Base-by-base conservation (phyloP, 2,888 invertebrate genomes). In the Mactromeris polynyma region DNA sequence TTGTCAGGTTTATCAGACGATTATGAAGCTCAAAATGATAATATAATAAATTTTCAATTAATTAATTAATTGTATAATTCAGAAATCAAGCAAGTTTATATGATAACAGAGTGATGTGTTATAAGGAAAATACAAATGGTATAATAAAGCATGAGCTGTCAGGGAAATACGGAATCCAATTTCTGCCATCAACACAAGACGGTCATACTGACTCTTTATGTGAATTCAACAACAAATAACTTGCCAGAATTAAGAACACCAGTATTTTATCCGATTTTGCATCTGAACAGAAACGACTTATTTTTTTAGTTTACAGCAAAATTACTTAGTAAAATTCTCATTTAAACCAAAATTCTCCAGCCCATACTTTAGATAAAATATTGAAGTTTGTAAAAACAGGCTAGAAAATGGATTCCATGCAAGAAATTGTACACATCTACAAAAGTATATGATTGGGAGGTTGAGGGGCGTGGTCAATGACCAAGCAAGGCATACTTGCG, bases 401-500 rank as follows among this genome's bases (percentile, higher is more conserved):
- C 0, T 17, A 73, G 31, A 73, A 73, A 73, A 26, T 73, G 82
- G 64, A 82, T 82, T 82, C 64, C 82, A 40, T 64, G 73, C 33
- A 36, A 73, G 36, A 33, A 73, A 73, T 33, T 73, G 36, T 73
- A 73, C 73, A 73, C 36, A 36, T 73, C 73, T 73, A 73, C 73
- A 73, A 19, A 26, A 73, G 73, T 4, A 33, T 73, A 73, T 33
- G 33, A 9, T 36, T 42, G 21, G 69, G 80, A 54, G 73, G 42
- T 81, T 36, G 81, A 58, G 80, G 51, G 40, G 26, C 54, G 86
- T 85, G 88, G 51, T 77, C 40, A 69, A 14, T 83, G 89, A 89
- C 89, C 87, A 86, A 91, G 89, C 91, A 91, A 90, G 91, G 89
- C 87, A 87, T 80, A 83, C 87, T 87, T 89, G 82, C 81, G 81